These are phyloP conservation scores for Phoxinus phoxinus DNA, from an alignment of 2,113 vertebrate genomes.

Conservation along the genomic window DNA sequence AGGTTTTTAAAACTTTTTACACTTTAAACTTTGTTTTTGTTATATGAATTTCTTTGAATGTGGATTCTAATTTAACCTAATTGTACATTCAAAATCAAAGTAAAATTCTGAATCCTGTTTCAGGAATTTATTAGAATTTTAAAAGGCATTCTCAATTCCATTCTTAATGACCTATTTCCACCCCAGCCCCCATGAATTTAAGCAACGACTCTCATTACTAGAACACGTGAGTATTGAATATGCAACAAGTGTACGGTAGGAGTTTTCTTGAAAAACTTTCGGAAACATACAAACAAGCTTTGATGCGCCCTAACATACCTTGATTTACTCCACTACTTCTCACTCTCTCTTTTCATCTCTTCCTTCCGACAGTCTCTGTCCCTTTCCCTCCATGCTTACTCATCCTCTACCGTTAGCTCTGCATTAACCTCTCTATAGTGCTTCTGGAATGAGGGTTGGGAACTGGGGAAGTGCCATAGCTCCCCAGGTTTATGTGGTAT, in stretches of 20 bases:
- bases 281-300: not conserved
- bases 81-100: not conserved
- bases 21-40: not conserved
- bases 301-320: not conserved
- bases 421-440: slow-evolving; percentile 70
- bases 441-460: slow-evolving; percentile 69
- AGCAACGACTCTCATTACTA: not conserved
- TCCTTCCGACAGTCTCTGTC: slow-evolving; percentile 35
- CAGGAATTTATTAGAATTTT: not conserved
- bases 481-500: slow-evolving; percentile 53
- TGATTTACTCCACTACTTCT: slow-evolving; percentile 4
- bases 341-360: not conserved
- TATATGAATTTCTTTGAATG: not conserved
- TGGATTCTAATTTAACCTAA: not conserved
- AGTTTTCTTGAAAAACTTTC: not conserved
- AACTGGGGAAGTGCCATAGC: slow-evolving; percentile 57
- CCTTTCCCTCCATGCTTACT: slow-evolving; percentile 37
- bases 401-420: slow-evolving; percentile 56
- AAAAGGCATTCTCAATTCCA: not conserved
- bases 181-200: not conserved
- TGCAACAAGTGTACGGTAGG: not conserved
- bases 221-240: not conserved
- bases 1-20: not conserved
- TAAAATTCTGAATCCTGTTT: not conserved
- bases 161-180: not conserved